phyloP scores from a whole-genome alignment of 2,113 vertebrate genomes.

The Serilophus lunatus region DNA sequence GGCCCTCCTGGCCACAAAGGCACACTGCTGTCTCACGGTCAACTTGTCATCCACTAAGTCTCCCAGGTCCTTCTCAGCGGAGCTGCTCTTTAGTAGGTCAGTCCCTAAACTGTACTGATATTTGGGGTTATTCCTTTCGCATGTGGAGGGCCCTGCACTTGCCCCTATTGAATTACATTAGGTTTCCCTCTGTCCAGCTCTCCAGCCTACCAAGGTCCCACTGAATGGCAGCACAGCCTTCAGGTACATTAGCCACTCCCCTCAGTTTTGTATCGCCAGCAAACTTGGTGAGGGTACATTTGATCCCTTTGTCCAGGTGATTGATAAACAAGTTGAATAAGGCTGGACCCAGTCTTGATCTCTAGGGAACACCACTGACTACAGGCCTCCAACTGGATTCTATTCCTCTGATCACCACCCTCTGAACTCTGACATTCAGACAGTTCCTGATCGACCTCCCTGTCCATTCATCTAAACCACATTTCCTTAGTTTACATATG shows the following conservation, averaged over 20 bases:
- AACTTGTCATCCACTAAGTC: neutral
- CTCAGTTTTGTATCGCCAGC: neutral
- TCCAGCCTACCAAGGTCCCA: neutral
- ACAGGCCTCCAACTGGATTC: neutral
- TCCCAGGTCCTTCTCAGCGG: neutral
- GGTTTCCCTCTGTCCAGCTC: neutral
- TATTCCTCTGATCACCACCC: neutral
- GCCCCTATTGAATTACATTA: neutral
- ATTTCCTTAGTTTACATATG: rapidly evolving
- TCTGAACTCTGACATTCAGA: neutral
- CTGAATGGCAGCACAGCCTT: neutral
- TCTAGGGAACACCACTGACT: neutral
- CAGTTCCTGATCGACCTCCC: neutral
- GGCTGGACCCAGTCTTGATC: neutral
- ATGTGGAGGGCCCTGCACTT: neutral
- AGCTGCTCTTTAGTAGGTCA: neutral
- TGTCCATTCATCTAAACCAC: neutral
- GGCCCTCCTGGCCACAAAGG: neutral
- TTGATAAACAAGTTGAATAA: neutral
- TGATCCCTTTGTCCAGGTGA: neutral
- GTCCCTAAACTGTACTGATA: neutral
- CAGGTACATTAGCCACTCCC: neutral
- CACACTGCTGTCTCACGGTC: neutral
- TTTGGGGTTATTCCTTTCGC: neutral
- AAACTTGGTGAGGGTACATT: neutral